These are phyloP conservation scores for Andrena cerasifolii DNA, from an alignment of 1,140 invertebrate genomes.

Conservation along the genomic window DNA sequence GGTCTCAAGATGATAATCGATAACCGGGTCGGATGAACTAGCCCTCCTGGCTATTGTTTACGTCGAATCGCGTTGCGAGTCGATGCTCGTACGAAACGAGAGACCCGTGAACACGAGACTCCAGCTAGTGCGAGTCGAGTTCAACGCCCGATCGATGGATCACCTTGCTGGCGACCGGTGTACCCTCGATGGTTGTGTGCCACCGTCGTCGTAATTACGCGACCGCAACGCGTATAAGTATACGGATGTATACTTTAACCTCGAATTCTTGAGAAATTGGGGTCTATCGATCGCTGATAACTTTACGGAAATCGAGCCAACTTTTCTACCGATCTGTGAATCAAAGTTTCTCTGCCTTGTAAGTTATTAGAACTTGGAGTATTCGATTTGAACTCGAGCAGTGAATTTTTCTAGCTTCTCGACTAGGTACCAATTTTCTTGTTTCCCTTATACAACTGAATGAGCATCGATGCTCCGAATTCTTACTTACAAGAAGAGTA, in stretches of 20 bases:
- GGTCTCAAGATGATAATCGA: slow-evolving; percentile 26
- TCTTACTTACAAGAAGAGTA: too few species aligned
- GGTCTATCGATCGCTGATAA: slow-evolving; percentile 19
- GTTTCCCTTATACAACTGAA: too few species aligned
- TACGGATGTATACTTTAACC: too few species aligned
- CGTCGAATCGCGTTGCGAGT: slow-evolving; percentile 20
- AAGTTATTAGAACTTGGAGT: too few species aligned
- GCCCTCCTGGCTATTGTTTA: neutral
- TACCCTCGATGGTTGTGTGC: neutral
- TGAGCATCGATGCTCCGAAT: too few species aligned
- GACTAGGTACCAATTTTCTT: too few species aligned
- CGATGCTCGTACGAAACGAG: slow-evolving; percentile 28
- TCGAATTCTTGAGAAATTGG: slow-evolving; percentile 7
- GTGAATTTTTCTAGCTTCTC: too few species aligned
- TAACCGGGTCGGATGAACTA: neutral
- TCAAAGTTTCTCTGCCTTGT: too few species aligned
- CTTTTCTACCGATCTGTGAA: too few species aligned
- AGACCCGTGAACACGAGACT: slow-evolving; percentile 52
- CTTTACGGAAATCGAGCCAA: too few species aligned
- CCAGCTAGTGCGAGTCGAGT: slow-evolving; percentile 27
- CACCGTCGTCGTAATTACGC: neutral
- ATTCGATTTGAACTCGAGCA: too few species aligned
- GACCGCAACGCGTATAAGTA: neutral
- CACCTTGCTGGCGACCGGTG: slow-evolving; percentile 43
- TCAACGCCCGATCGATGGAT: slow-evolving; percentile 66